Evolutionary conservation across 2,888 invertebrate species (phyloP).

Genomic region (Amphimallon solstitiale): DNA sequence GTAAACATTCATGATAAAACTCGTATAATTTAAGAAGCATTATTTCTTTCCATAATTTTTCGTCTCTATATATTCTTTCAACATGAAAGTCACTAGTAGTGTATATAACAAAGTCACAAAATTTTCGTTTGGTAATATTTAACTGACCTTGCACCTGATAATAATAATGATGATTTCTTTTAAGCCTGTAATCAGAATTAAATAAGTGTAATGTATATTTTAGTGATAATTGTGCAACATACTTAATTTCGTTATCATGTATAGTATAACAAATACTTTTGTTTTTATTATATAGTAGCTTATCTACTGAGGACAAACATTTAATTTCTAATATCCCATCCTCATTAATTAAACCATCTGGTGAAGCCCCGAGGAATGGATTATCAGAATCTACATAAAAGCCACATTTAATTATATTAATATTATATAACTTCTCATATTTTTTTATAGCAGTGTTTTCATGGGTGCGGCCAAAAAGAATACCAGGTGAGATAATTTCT

Average conservation of each 20-base stretch:
- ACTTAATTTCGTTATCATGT: background rate
- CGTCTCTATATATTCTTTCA: background rate
- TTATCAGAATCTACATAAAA: background rate
- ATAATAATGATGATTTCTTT: background rate
- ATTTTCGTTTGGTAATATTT: too few species aligned
- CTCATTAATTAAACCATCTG: background rate
- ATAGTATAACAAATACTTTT: background rate
- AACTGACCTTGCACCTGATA: background rate
- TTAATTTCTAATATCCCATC: background rate
- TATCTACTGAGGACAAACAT: background rate
- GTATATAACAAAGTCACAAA: slow-evolving; percentile 4
- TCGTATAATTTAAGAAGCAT: background rate
- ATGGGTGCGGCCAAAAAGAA: too few species aligned
- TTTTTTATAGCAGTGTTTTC: background rate
- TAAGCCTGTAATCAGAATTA: background rate
- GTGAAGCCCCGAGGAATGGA: background rate
- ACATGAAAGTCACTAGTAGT: background rate
- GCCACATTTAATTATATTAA: background rate
- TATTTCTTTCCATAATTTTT: background rate
- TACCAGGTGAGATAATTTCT: too few species aligned
- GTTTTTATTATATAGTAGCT: background rate
- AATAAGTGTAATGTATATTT: background rate
- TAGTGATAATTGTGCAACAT: background rate
- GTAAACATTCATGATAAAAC: background rate
- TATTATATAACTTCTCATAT: background rate